Evolutionary conservation across 2,888 invertebrate species (phyloP), one percentile per base, ranked within the genome.

Genomic region (Andricus curvator): DNA sequence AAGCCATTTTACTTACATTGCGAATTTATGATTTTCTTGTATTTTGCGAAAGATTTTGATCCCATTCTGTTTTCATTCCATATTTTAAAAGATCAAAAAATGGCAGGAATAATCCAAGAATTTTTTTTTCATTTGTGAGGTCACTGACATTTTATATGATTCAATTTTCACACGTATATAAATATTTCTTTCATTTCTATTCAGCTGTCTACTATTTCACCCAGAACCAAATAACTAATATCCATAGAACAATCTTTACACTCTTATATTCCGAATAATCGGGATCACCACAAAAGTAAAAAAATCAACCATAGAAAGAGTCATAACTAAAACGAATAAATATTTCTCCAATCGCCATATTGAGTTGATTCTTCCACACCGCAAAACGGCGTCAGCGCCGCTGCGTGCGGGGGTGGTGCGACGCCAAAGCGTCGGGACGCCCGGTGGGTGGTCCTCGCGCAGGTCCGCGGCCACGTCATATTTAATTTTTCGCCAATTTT

Each of bases 401-500:
- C 51, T 33, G 33, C 4, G 20, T 66, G 74, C 11, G 74, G 29
- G 70, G 74, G 56, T 74, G 64, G 22, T 64, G 51, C 62, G 77
- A 77, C 77, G 77, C 64, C 37, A 62, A 41, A 64, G 77, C 64
- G 77, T 62, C 25, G 64, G 37, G 44, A 62, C 33, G 29, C 56
- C 74, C 29, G 74, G 33, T 74, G 74, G 74, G 51, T 62, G 62
- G 22, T n/a, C 44, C 74, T 67, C 80, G 85, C 91, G 90, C 91
- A 91, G 89, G 90, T 85, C 81, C 88, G 86, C 87, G 86, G 83
- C 82, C 86, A 87, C 90, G 90, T 89, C 90, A 90, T 90, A 90
- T 91, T 91, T 88, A 90, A 91, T 91, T 91, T 90, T 90, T 91
- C 88, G 82, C 81, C 86, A 90, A 89, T 90, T 89, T 90, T 89